phyloP scores from a whole-genome alignment of 2,797 vertebrate genomes.

The Natrix natrix region DNA sequence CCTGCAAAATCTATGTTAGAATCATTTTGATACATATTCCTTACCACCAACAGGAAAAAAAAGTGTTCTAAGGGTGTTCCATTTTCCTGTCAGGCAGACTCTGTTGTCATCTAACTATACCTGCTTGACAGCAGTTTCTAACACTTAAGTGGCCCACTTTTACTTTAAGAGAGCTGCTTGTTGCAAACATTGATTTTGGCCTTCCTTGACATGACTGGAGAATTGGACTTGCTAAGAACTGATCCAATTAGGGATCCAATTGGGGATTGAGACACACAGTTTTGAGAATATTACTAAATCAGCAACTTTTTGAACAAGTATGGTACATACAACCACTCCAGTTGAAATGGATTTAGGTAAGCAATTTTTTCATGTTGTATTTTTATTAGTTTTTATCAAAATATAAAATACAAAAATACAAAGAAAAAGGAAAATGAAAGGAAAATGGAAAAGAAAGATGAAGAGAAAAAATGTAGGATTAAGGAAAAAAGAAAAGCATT shows the following conservation, averaged over 20 bases:
- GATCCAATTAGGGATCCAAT: neutral
- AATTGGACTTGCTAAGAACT: neutral
- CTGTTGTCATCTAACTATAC: neutral
- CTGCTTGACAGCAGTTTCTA: neutral
- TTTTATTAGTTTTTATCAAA: neutral
- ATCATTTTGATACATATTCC: neutral
- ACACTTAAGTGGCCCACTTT: neutral
- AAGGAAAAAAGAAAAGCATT: neutral
- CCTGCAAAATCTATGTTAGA: neutral
- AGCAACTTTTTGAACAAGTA: neutral
- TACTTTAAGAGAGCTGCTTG: neutral
- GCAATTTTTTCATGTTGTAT: neutral
- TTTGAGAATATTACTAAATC: neutral
- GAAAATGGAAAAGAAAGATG: neutral
- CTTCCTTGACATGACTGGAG: neutral
- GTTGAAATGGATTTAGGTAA: neutral
- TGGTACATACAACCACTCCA: neutral
- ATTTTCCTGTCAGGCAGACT: neutral
- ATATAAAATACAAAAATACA: neutral
- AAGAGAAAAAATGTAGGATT: neutral
- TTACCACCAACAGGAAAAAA: neutral
- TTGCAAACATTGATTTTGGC: neutral
- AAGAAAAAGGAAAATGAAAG: neutral
- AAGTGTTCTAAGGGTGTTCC: neutral
- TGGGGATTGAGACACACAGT: neutral